Evolutionary conservation across 2,888 invertebrate species (phyloP).

Genomic region (Cryptocheilus praepositus): DNA sequence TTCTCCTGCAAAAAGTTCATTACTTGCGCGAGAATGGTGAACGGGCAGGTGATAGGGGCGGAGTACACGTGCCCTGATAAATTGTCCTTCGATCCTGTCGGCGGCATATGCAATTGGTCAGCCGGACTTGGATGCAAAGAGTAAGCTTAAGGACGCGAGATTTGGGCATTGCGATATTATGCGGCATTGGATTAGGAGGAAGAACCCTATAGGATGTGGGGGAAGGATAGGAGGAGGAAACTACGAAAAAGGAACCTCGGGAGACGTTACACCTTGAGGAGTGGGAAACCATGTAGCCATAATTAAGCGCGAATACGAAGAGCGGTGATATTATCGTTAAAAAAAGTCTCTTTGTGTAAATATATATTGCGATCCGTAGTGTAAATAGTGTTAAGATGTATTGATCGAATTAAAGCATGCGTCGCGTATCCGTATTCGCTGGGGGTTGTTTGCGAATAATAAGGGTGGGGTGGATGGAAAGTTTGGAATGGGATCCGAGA

Average conservation of each 20-base stretch:
- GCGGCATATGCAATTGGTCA: conserved; percentile 94
- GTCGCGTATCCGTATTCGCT: conserved; percentile 1
- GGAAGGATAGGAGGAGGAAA: too few species aligned
- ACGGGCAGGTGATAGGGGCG: conserved; percentile 87
- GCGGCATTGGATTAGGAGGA: background rate
- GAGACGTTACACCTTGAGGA: too few species aligned
- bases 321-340: conserved; percentile 66
- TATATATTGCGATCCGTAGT: conserved; percentile 39
- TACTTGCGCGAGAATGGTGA: conserved; percentile 90
- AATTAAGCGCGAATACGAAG: conserved; percentile 42
- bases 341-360: conserved; percentile 45
- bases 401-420: conserved; percentile 11
- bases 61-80: conserved; percentile 92
- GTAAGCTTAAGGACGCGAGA: conserved; percentile 29
- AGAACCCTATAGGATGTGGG: background rate
- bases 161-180: background rate
- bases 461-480: too few species aligned
- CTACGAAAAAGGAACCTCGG: too few species aligned
- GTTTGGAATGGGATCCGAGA: too few species aligned
- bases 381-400: conserved; percentile 42
- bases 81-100: conserved; percentile 91
- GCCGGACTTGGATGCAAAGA: conserved; percentile 87
- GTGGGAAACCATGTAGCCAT: conserved; percentile 18
- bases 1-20: conserved; percentile 93
- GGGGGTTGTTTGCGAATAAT: too few species aligned